These are phyloP conservation scores for Dugesia japonica DNA, from an alignment of 2,888 invertebrate genomes.

Conservation along the genomic window DNA sequence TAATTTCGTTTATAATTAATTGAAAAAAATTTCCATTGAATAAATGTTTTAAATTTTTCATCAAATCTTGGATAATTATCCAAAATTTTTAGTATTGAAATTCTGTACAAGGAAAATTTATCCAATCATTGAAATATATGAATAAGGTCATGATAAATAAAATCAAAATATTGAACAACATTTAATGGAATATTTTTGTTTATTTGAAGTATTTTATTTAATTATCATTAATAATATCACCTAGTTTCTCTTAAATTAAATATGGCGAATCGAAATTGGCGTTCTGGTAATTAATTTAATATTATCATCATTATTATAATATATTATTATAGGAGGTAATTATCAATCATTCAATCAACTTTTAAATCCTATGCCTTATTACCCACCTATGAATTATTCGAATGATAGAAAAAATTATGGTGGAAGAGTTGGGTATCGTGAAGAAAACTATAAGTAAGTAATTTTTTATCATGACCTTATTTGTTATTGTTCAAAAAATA, in stretches of 20 bases:
- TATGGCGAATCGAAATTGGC: neutral
- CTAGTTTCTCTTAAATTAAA: neutral
- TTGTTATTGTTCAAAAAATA: neutral
- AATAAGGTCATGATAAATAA: too few species aligned
- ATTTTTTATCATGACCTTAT: too few species aligned
- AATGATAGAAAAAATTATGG: neutral
- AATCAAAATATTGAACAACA: too few species aligned
- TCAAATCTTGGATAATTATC: too few species aligned
- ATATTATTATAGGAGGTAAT: neutral
- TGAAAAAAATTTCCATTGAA: too few species aligned
- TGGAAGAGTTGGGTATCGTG: neutral
- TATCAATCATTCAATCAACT: neutral
- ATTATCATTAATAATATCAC: neutral
- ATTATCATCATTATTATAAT: neutral
- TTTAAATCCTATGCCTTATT: neutral
- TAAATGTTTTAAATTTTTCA: too few species aligned
- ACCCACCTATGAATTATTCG: neutral
- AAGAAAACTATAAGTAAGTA: neutral
- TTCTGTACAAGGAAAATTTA: too few species aligned
- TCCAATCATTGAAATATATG: too few species aligned
- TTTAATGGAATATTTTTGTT: too few species aligned
- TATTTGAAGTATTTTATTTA: neutral
- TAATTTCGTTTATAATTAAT: too few species aligned
- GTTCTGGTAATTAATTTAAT: neutral
- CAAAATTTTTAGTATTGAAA: too few species aligned